Base-by-base conservation (phyloP, 2,888 invertebrate species). In the Rhimphoctona megacephalus region DNA sequence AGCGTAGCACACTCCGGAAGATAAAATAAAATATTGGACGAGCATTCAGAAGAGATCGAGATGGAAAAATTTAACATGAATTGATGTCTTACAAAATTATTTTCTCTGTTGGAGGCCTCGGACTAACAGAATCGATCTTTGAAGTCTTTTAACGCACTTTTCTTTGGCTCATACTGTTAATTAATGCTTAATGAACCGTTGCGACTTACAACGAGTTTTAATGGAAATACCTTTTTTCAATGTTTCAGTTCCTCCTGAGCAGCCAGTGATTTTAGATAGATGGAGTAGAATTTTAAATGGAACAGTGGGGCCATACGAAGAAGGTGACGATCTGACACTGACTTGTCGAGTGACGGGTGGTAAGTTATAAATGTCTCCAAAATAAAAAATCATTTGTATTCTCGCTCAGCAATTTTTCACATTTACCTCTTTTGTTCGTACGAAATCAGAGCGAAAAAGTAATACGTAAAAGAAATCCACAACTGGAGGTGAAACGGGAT, bases 291-390 rank as follows among this genome's bases (percentile, higher is more conserved):
- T 97, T 94, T 95, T 98, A 93, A 98, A 98, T 95, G 96, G 96
- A 90, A 96, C 97, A 30, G 96, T 97, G 72, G 98, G 98, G 3
- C 98, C 98, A 0, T 97, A 97, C 94, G 97, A 97, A 93, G 98
- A 98, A 94, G 97, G 97, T 4, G 97, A 98, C 91, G 97, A 98
- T 92, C 96, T 98, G 88, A 96, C 97, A 81, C 96, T 98, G 91
- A 98, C 97, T 85, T 98, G 98, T 94, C 96, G 98, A 89, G 98
- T 98, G 72, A 97, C 97, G 88, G 98, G 98, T 91, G 98, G 98
- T 96, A 96, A 96, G 97, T 94, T 77, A 43, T 52, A 30, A 57
- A 22, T 43, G n/a, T 69, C 1, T 79, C 14, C 19, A n/a, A 66
- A 33, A 14, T n/a, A 36, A 77, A 77, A 49, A 39, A 2, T 30